A percentile compares a stretch with the other conserved stretches of the same genome.
Conservation (phyloP, 1,140 invertebrate genomes). For the Caenorhabditis briggsae region DNA sequence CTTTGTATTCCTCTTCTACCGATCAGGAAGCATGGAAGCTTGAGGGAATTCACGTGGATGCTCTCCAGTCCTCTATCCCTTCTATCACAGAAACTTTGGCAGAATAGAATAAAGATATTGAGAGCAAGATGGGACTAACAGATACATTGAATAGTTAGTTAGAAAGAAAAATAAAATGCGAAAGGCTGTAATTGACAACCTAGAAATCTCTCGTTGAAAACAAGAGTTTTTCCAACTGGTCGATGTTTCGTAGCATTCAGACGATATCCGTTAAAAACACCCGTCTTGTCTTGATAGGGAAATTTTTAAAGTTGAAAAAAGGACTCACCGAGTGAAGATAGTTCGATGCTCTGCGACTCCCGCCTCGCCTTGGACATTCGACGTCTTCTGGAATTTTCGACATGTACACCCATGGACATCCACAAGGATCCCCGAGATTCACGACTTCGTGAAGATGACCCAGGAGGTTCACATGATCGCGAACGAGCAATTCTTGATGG, state of each 20-base stretch:
- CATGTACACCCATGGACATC: slow-evolving; percentile 47
- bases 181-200: background rate
- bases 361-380: slow-evolving; percentile 56
- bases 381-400: slow-evolving; percentile 58
- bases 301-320: background rate
- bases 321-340: slow-evolving; percentile 52
- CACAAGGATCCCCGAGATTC: slow-evolving; percentile 45
- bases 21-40: background rate
- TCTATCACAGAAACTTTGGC: too few relatives aligned
- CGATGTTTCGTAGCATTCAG: too few relatives aligned
- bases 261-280: background rate
- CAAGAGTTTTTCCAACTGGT: too few relatives aligned
- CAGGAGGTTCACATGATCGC: slow-evolving; percentile 16
- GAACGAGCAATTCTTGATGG: slow-evolving; percentile 32
- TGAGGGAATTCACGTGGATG: slow-evolving; percentile 18
- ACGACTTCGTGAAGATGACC: slow-evolving; percentile 16
- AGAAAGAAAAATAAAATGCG: background rate
- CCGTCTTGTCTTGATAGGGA: background rate
- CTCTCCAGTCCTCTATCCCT: background rate
- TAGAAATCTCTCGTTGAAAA: too few relatives aligned
- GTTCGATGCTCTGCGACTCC: slow-evolving; percentile 57
- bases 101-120: too few relatives aligned
- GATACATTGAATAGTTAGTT: slow-evolving; percentile 23
- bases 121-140: background rate
- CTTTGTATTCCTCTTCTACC: too few relatives aligned